These are phyloP conservation scores for Thera obeliscata DNA, from an alignment of 2,888 invertebrate genomes.

Conservation along the genomic window DNA sequence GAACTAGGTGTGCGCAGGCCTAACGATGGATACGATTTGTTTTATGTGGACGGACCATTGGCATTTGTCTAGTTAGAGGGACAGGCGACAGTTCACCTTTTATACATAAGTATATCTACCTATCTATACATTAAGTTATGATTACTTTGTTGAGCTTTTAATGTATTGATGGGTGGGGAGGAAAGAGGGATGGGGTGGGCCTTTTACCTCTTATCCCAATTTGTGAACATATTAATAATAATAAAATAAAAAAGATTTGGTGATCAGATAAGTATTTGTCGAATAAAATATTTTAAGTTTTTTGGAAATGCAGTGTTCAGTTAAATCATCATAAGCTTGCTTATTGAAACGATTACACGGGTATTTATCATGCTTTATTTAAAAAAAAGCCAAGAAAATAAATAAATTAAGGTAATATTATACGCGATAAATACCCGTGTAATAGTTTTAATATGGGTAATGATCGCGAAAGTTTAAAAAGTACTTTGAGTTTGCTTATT, in stretches of 20 bases:
- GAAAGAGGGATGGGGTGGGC: conserved; percentile 6
- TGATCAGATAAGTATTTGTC: not conserved
- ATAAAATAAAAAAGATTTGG: not conserved
- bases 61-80: conserved; percentile 1
- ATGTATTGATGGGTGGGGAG: conserved; percentile 14
- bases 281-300: not conserved
- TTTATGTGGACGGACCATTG: not conserved
- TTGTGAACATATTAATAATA: no score
- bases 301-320: no score
- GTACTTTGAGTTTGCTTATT: no score
- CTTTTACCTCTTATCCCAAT: conserved; percentile 6
- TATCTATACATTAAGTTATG: conserved; percentile 76
- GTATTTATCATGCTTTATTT: no score
- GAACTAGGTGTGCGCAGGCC: no score
- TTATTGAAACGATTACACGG: no score
- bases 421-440: no score
- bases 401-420: no score
- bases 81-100: conserved; percentile 61
- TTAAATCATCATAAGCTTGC: no score
- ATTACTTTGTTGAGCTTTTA: conserved; percentile 33
- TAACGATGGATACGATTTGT: not conserved
- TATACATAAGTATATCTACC: conserved; percentile 33
- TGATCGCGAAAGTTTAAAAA: no score
- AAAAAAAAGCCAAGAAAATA: no score
- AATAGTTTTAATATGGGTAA: no score